A percentile compares a stretch with the other conserved stretches of the same genome.
phyloP scores from a whole-genome alignment of 2,113 vertebrate species.

The Myotis lucifugus region DNA sequence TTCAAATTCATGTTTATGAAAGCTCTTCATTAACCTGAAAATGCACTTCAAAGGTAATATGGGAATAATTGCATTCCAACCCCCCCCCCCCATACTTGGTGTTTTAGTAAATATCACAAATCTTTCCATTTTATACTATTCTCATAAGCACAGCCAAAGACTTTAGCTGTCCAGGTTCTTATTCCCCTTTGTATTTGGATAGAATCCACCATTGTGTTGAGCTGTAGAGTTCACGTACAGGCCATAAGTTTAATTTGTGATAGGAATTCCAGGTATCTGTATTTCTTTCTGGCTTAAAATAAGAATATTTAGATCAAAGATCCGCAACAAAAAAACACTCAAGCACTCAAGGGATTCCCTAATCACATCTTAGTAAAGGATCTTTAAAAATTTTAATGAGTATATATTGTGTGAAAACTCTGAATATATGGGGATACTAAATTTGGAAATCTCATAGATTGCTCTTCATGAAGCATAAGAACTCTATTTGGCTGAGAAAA shows the following conservation, averaged over 20 bases:
- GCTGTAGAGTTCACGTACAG: background rate
- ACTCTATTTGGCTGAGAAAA: slow-evolving; percentile 26
- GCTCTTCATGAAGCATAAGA: slow-evolving; percentile 15
- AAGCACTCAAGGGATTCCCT: background rate
- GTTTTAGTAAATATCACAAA: slow-evolving; percentile 60
- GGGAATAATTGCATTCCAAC: background rate
- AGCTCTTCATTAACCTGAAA: slow-evolving; percentile 63
- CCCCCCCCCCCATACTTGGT: background rate
- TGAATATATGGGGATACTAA: background rate
- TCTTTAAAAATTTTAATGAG: slow-evolving; percentile 30
- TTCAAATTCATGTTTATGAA: slow-evolving; percentile 70
- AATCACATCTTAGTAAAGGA: background rate
- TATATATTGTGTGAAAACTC: background rate
- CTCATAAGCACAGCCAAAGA: background rate
- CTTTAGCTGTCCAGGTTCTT: background rate
- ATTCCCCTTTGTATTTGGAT: background rate
- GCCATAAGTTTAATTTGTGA: background rate
- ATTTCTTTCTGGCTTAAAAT: slow-evolving; percentile 36
- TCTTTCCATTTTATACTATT: slow-evolving; percentile 55
- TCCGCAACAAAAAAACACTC: background rate
- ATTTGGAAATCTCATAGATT: background rate
- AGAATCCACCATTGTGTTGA: background rate
- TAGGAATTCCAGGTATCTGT: background rate
- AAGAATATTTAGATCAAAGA: slow-evolving; percentile 20
- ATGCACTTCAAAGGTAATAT: slow-evolving; percentile 50